phyloP scores from a whole-genome alignment of 35 echinoderm and acorn worm genomes.

The Ptychodera flava region DNA sequence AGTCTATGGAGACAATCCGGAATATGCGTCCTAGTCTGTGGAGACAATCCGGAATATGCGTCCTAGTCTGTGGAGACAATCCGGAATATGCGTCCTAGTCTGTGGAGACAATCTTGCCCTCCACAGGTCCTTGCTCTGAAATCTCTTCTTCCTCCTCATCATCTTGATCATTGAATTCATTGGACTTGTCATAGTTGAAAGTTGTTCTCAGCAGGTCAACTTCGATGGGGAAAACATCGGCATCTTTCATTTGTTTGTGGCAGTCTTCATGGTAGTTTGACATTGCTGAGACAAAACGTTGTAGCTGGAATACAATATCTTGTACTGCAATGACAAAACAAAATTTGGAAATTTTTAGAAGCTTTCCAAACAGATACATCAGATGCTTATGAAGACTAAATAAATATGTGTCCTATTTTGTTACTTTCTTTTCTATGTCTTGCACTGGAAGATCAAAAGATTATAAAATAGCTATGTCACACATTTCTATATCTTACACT shows the following conservation, averaged over 20 bases:
- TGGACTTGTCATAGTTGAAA: constrained; percentile 57
- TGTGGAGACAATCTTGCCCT: neutral
- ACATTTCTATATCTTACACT: no score
- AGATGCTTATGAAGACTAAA: no score
- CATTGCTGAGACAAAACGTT: constrained; percentile 82
- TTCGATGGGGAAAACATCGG: constrained; percentile 89
- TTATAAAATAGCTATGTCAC: no score
- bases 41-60: no score
- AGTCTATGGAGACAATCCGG: no score
- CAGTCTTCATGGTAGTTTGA: constrained; percentile 72
- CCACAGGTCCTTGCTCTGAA: constrained; percentile 10
- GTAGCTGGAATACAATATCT: constrained; percentile 94
- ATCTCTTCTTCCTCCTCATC: constrained; percentile 71
- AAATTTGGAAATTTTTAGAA: no score
- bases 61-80: neutral
- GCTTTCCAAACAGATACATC: no score
- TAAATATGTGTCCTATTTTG: no score
- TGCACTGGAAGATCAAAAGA: no score
- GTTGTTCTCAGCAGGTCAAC: constrained; percentile 89
- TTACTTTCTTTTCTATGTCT: no score
- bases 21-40: no score
- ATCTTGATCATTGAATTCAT: constrained; percentile 69
- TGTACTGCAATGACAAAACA: constrained; percentile 47
- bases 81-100: neutral
- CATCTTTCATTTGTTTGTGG: constrained; percentile 83